These are phyloP conservation scores for Lasiommata megera DNA, from an alignment of 2,888 invertebrate genomes.

Conservation along the genomic window DNA sequence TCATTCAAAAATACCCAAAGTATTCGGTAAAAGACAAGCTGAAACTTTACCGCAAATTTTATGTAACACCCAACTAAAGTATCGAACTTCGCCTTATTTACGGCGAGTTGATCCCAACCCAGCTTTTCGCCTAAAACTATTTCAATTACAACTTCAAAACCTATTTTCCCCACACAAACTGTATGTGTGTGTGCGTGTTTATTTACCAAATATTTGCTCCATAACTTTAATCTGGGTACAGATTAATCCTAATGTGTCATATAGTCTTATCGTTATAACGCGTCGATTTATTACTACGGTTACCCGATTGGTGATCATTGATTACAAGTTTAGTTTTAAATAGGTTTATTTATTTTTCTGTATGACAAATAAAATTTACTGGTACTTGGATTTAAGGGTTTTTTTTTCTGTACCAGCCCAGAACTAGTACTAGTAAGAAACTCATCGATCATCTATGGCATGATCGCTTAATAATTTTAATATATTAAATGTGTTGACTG, in stretches of 20 bases:
- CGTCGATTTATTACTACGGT: no score
- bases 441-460: no score
- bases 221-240: neutral
- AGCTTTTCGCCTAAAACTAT: constrained; percentile 22
- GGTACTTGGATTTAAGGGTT: no score
- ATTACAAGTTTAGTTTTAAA: no score
- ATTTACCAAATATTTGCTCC: neutral
- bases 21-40: neutral
- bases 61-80: constrained; percentile 10
- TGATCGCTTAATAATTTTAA: no score
- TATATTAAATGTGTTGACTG: no score
- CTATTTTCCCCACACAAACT: constrained; percentile 2
- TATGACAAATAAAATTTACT: no score
- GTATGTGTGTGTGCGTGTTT: no score
- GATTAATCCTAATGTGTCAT: neutral
- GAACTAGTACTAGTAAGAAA: no score
- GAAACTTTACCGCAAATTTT: constrained; percentile 12
- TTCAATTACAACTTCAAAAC: constrained; percentile 27
- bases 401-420: no score
- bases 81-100: constrained; percentile 14
- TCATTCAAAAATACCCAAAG: neutral
- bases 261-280: neutral
- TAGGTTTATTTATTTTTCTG: no score
- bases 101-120: constrained; percentile 9
- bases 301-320: neutral